A percentile compares a stretch with the other conserved stretches of the same genome.
Evolutionary conservation across 1,140 invertebrate species (phyloP).

Genomic region (Anastrepha obliqua): DNA sequence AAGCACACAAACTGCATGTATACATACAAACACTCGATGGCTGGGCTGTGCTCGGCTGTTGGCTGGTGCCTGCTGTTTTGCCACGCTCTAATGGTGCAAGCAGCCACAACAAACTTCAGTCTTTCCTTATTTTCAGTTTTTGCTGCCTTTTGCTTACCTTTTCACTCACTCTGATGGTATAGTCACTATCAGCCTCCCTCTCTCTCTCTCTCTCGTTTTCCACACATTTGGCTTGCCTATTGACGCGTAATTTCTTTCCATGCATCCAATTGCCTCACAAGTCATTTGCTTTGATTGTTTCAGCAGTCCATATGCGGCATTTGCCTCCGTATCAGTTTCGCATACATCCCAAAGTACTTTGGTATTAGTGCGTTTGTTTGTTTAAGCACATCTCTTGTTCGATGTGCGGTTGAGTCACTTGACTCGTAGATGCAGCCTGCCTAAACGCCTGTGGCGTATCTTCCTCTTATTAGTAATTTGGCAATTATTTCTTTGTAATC

Average conservation of each 20-base stretch:
- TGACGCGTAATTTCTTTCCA: slow-evolving; percentile 19
- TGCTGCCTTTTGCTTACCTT: neutral
- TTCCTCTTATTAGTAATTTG: neutral
- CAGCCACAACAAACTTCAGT: neutral
- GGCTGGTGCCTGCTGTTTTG: neutral
- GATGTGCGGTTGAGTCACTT: neutral
- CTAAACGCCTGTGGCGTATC: no score
- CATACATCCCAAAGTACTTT: neutral
- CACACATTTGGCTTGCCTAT: neutral
- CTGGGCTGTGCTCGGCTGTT: neutral
- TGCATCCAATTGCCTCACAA: slow-evolving; percentile 44
- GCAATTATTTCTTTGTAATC: slow-evolving; percentile 36
- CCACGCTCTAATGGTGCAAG: slow-evolving; percentile 5
- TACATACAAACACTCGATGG: no score
- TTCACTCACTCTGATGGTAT: neutral
- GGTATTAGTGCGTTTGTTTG: neutral
- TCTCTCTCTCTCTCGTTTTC: neutral
- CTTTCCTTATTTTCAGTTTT: no score
- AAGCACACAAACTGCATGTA: no score
- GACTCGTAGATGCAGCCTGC: neutral
- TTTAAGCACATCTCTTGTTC: neutral
- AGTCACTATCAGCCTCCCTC: neutral
- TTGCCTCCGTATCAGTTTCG: slow-evolving; percentile 22
- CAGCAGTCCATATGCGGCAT: slow-evolving; percentile 20
- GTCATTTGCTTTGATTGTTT: slow-evolving; percentile 51